A percentile compares a stretch with the other conserved stretches of the same genome.
Evolutionary conservation across 2,888 invertebrate species (phyloP).

Genomic region (Stegana nigrithorax): DNA sequence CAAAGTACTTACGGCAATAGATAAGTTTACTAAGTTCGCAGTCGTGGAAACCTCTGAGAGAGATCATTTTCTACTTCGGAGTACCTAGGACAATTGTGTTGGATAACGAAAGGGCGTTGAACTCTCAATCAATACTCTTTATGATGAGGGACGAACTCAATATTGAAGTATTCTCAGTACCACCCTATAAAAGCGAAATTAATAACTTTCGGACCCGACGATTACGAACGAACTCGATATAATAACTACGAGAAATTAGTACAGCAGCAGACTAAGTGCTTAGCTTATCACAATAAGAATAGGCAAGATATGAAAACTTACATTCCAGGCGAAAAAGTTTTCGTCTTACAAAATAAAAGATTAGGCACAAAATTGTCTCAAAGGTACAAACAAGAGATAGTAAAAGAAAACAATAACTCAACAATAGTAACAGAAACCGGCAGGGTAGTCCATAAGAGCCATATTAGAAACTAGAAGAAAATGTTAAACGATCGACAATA

Average conservation of each 20-base stretch:
- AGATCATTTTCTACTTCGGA: conserved; percentile 27
- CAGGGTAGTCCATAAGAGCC: too few species aligned
- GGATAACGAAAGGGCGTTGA: conserved; percentile 29
- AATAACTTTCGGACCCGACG: not conserved
- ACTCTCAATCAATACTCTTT: conserved; percentile 21
- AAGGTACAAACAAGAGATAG: not conserved
- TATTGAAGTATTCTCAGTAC: conserved; percentile 20
- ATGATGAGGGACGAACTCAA: conserved; percentile 26
- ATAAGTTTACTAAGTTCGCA: conserved; percentile 32
- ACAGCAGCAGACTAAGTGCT: not conserved
- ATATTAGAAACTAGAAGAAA: too few species aligned
- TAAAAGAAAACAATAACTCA: not conserved
- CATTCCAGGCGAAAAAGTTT: not conserved
- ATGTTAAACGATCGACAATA: too few species aligned
- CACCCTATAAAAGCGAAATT: conserved; percentile 22
- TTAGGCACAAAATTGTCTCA: not conserved
- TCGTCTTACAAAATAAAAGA: not conserved
- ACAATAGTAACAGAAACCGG: too few species aligned
- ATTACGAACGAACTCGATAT: not conserved
- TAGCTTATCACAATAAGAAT: not conserved
- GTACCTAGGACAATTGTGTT: conserved; percentile 25
- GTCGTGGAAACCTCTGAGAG: conserved; percentile 13
- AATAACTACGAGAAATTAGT: not conserved
- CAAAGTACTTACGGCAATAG: conserved; percentile 24
- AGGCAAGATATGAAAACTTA: not conserved